Percentiles rank a stretch among this genome's conserved stretches.
phyloP scores from a whole-genome alignment of 1,140 invertebrate species.

The Lepidurus apus region DNA sequence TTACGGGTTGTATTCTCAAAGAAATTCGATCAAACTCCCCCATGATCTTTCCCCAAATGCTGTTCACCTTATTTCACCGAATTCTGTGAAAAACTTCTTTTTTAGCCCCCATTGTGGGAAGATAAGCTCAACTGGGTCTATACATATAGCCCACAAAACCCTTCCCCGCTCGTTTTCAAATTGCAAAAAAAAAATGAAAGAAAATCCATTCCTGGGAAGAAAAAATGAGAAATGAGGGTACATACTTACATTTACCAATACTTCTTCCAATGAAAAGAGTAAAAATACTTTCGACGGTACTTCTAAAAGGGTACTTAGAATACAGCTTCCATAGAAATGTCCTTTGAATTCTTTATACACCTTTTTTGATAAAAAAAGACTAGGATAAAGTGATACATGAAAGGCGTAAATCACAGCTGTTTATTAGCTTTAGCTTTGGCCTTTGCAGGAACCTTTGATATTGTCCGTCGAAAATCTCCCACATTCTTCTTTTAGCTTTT shows the following conservation, averaged over 20 bases:
- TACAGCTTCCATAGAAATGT: background rate
- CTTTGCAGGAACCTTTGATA: background rate
- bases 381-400: background rate
- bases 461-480: background rate
- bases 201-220: background rate
- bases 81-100: too few relatives aligned
- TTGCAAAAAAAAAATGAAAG: background rate
- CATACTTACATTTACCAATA: background rate
- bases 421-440: constrained; percentile 3
- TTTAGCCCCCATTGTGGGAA: too few relatives aligned
- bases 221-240: background rate
- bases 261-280: background rate
- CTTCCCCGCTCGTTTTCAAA: too few relatives aligned
- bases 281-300: background rate
- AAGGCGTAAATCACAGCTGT: background rate
- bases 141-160: background rate
- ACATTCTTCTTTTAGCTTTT: background rate
- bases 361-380: background rate
- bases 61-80: too few relatives aligned
- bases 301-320: background rate
- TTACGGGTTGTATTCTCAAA: too few relatives aligned
- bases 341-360: background rate
- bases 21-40: too few relatives aligned
- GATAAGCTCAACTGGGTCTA: too few relatives aligned
- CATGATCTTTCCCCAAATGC: too few relatives aligned